phyloP scores from a whole-genome alignment of 2,113 vertebrate species.

The Litocranius walleri region DNA sequence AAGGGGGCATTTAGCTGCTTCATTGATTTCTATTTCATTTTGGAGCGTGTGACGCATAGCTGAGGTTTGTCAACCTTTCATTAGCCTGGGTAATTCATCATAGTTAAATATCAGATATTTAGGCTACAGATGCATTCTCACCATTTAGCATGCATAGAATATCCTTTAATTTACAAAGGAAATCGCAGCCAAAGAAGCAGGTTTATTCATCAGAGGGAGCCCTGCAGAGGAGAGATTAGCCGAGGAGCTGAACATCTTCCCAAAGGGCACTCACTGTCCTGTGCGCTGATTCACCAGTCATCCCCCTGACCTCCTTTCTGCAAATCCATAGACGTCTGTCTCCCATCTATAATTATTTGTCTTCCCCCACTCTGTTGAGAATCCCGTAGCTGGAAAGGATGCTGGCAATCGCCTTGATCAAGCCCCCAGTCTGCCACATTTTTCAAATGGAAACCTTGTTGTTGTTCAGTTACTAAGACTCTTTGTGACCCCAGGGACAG shows the following conservation, averaged over 20 bases:
- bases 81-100: constrained; percentile 66
- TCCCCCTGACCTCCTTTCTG: not conserved
- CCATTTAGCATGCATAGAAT: constrained; percentile 43
- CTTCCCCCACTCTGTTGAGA: not conserved
- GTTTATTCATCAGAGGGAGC: not conserved
- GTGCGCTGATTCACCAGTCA: not conserved
- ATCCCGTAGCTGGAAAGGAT: not conserved
- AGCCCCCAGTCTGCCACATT: not conserved
- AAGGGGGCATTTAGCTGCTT: constrained; percentile 64
- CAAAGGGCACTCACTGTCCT: not conserved
- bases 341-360: not conserved
- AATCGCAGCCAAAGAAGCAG: constrained; percentile 4
- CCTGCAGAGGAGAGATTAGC: not conserved
- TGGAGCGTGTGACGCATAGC: not conserved
- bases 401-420: not conserved
- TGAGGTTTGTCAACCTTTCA: constrained; percentile 69
- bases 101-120: constrained; percentile 63
- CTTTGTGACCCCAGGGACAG: not conserved
- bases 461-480: not conserved
- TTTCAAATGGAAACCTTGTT: not conserved
- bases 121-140: constrained; percentile 52
- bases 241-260: not conserved
- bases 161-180: constrained; percentile 56
- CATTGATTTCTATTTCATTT: constrained; percentile 71
- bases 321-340: not conserved